These are phyloP conservation scores for Drosophila ficusphila DNA, from an alignment of 1,140 invertebrate genomes.

Conservation along the genomic window DNA sequence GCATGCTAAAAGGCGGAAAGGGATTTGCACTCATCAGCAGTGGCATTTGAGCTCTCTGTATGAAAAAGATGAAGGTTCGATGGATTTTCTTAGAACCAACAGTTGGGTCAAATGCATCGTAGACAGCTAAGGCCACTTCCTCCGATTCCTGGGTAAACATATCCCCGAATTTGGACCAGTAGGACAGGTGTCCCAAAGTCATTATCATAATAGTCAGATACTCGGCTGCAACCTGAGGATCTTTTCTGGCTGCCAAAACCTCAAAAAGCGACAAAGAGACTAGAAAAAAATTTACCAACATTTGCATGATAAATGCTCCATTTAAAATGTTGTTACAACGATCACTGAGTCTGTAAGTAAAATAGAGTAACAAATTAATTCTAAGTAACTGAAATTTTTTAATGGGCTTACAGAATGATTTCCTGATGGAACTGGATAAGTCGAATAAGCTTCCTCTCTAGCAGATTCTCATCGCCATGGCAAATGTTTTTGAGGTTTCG, in stretches of 20 bases:
- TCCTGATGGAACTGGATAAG: slow-evolving; percentile 34
- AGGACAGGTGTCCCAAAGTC: slow-evolving; percentile 33
- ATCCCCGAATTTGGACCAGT: slow-evolving; percentile 49
- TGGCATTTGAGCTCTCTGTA: slow-evolving; percentile 35
- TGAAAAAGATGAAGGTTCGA: slow-evolving; percentile 31
- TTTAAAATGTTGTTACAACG: slow-evolving; percentile 49
- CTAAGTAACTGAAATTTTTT: too few relatives aligned
- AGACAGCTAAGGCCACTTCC: slow-evolving; percentile 44
- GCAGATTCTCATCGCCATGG: not conserved
- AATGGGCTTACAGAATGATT: slow-evolving; percentile 26
- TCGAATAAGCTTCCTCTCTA: slow-evolving; percentile 10
- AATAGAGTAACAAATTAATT: not conserved
- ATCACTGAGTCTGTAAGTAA: slow-evolving; percentile 23
- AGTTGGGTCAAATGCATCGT: slow-evolving; percentile 31
- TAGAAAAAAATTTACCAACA: slow-evolving; percentile 37
- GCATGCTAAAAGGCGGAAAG: slow-evolving; percentile 49
- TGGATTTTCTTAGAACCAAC: slow-evolving; percentile 1
- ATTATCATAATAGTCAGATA: slow-evolving; percentile 44
- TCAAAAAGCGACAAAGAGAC: slow-evolving; percentile 49
- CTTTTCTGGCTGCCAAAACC: slow-evolving; percentile 17
- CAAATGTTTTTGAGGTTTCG: not conserved
- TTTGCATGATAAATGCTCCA: slow-evolving; percentile 35
- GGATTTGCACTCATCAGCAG: slow-evolving; percentile 23
- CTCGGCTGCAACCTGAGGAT: slow-evolving; percentile 31
- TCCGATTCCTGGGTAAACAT: slow-evolving; percentile 44